Conservation (phyloP, 2,113 vertebrate species). For the Chionomys nivalis region DNA sequence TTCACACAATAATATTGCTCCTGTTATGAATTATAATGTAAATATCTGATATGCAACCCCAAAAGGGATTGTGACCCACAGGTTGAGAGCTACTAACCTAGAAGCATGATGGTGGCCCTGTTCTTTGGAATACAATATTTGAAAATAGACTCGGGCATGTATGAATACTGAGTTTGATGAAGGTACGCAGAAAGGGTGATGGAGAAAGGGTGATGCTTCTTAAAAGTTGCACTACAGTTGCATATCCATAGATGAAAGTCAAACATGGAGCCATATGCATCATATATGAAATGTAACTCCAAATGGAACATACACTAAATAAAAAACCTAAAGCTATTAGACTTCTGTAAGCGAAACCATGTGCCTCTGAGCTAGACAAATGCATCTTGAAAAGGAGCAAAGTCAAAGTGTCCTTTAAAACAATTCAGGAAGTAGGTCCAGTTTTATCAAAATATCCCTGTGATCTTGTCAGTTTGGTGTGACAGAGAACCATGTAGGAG, state of each 20-base stretch:
- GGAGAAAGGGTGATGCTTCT: neutral
- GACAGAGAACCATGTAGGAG: neutral
- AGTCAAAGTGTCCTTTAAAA: neutral
- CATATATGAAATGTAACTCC: conserved; percentile 28
- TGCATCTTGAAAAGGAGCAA: conserved; percentile 24
- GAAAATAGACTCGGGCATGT: neutral
- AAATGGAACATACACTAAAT: neutral
- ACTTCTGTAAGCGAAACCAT: neutral
- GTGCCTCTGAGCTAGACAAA: neutral
- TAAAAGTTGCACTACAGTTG: neutral
- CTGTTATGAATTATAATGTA: no score
- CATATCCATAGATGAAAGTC: neutral
- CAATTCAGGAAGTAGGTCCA: neutral
- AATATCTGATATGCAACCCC: no score
- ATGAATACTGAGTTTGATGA: neutral
- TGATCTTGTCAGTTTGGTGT: neutral
- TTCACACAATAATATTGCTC: no score
- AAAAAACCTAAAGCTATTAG: neutral
- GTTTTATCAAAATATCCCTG: neutral
- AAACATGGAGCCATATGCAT: neutral
- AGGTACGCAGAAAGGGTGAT: neutral
- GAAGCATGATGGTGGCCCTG: neutral
- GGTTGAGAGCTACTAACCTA: no score
- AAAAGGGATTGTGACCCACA: no score
- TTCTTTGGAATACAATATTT: neutral